Evolutionary conservation across 2,113 vertebrate genomes (phyloP), one percentile per base, ranked within the genome.

Genomic region (Tetraodon nigroviridis): DNA sequence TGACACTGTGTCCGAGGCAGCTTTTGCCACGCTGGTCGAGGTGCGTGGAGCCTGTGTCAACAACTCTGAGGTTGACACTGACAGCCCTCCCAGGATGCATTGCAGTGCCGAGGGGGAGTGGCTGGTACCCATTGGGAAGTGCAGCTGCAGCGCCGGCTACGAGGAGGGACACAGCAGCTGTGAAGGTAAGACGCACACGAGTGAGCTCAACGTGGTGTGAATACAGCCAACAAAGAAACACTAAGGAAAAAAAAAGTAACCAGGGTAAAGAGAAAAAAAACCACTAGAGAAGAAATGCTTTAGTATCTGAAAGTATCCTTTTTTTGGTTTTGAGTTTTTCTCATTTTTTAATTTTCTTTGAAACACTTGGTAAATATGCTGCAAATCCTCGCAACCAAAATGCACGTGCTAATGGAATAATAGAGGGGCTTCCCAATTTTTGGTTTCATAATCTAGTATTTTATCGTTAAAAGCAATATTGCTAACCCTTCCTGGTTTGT

Each of bases 21-120:
- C 95, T 2, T 96, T 97, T 15, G 92, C 94, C 18, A 97, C 96
- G 0, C 24, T 99, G 81, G 95, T 98, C 71, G 96, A 98, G 70
- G 96, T 99, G 55, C 88, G 93, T 1, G 96, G 96, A 11, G 59
- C 88, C 6, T 99, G 96, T 1, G 95, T 98, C 3, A 88, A 93
- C 78, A 94, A 96, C 42, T 95, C 96, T 0, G 91, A 96, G 51
- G 90, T 94, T 65, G 94, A 96, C 0, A 80, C 89, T 7, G 92
- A 95, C 76, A 94, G 92, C 3, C 94, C 93, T 64, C 95, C 96
- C 40, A 84, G 94, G 83, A 99, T 99, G 96, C 95, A 98, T 76
- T 99, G 96, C 88, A 97, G 96, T 1, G 93, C 95, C 0, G 96
- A 99, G 57, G 96, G 96, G 0, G 96, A 98, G 82, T 99, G 96